Base-by-base conservation (phyloP, 2,797 vertebrate genomes). In the Leptatherina wallacei region DNA sequence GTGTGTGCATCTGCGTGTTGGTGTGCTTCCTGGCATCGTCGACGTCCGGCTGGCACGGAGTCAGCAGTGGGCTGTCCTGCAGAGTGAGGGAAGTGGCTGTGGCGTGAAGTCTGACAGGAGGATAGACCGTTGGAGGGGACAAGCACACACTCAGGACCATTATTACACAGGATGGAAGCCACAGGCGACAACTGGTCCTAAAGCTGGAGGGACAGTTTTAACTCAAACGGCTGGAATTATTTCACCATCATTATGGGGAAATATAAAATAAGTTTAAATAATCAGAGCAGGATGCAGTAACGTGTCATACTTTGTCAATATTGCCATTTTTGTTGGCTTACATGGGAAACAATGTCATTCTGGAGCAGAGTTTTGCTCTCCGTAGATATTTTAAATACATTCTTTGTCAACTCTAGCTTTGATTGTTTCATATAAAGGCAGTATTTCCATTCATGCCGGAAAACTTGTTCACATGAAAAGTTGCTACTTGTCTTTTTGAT, bases 41-140 rank as follows among this genome's bases (percentile, higher is more conserved):
- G 44, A n/a, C 16, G 38, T 66, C 79, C 59, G 65, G 81, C 82
- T 87, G 88, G 81, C 86, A 63, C 60, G 1, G 40, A 74, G 68
- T 84, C 85, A 76, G 75, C 10, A 58, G 71, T 32, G 59, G 72
- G 69, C 75, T 33, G 27, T 67, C 87, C 83, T 81, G 79, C 83
- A 73, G 87, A 27, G 83, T 11, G 69, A 65, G 70, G 75, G 75
- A 75, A 75, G 72, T 56, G 80, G 65, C 69, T 58, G 72, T 55
- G 56, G 83, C 13, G 68, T 29, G 63, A 75, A 2, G 81, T 71
- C 78, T 77, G 75, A 88, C 82, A 78, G 83, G 80, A 77, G 83
- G 85, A 85, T 80, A 61, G 79, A 68, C 85, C 69, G 82, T 82
- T 10, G 69, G 77, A 62, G 69, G 73, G 77, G 69, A 60, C 44